These are phyloP conservation scores for Elephas maximus DNA, from an alignment of 2,113 vertebrate genomes.

Conservation along the genomic window DNA sequence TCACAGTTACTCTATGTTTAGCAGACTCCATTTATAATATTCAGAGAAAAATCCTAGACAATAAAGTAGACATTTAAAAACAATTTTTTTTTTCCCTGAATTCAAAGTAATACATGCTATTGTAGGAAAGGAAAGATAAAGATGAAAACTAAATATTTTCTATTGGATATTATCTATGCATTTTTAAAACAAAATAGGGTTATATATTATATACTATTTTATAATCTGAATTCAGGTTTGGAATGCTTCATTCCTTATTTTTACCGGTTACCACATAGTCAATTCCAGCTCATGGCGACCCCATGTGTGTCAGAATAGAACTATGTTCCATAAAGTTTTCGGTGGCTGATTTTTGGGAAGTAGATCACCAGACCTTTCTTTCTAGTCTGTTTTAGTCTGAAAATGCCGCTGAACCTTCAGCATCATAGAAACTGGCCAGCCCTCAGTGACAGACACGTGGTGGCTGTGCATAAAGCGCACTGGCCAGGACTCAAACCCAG, in stretches of 20 bases:
- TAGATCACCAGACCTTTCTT: not conserved
- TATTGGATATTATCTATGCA: not conserved
- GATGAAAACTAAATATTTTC: not conserved
- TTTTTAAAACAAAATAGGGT: not conserved
- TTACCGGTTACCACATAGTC: not conserved
- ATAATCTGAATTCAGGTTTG: not conserved
- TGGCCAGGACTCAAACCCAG: not conserved
- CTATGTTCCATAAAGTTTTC: not conserved
- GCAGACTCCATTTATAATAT: not conserved
- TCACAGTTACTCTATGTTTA: not conserved
- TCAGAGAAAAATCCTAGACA: conserved; percentile 12
- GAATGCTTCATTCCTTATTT: not conserved
- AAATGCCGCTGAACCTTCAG: too few species aligned
- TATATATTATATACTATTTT: not conserved
- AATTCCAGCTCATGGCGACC: not conserved
- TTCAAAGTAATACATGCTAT: not conserved
- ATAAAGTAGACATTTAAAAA: not conserved
- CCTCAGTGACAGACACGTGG: not conserved
- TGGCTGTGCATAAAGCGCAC: not conserved
- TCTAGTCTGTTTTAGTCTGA: not conserved
- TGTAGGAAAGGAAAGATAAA: not conserved
- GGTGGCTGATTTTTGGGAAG: not conserved
- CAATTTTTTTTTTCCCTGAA: not conserved
- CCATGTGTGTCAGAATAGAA: not conserved
- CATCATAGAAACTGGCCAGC: not conserved